phyloP scores from a whole-genome alignment of 1,140 invertebrate genomes.

The Adoxophyes honmai region DNA sequence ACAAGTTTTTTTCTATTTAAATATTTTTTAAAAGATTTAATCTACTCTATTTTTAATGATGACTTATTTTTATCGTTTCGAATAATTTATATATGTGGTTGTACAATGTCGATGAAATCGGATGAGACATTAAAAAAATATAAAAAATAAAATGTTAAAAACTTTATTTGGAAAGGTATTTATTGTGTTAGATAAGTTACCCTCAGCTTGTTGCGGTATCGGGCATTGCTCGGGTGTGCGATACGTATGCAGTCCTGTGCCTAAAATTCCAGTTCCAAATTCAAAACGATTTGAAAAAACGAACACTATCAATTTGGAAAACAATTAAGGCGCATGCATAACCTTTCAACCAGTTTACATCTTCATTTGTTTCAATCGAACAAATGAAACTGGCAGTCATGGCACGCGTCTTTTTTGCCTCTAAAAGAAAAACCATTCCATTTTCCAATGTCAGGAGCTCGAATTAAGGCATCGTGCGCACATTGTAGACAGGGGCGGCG shows the following conservation, averaged over 20 bases:
- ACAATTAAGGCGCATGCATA: too few species aligned
- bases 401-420: too few species aligned
- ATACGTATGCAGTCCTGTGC: slow-evolving; percentile 10
- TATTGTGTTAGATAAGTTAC: slow-evolving; percentile 53
- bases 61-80: slow-evolving; percentile 73
- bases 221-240: slow-evolving; percentile 32
- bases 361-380: too few species aligned
- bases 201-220: slow-evolving; percentile 50
- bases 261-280: slow-evolving; percentile 1
- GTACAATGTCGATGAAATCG: slow-evolving; percentile 70
- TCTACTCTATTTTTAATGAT: slow-evolving; percentile 74
- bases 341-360: too few species aligned
- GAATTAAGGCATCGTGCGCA: slow-evolving; percentile 31
- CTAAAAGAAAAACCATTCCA: not conserved
- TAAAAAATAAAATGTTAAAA: slow-evolving; percentile 73
- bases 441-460: slow-evolving; percentile 1
- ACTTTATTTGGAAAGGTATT: slow-evolving; percentile 53
- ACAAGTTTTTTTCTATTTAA: slow-evolving; percentile 74
- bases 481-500: slow-evolving; percentile 60
- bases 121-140: slow-evolving; percentile 71
- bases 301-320: too few species aligned
- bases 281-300: too few species aligned
- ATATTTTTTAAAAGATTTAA: slow-evolving; percentile 76
- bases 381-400: too few species aligned
- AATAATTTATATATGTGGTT: slow-evolving; percentile 76